Evolutionary conservation across 2,888 invertebrate genomes (phyloP), one percentile per base, ranked within the genome.

Genomic region (Pocota personata): DNA sequence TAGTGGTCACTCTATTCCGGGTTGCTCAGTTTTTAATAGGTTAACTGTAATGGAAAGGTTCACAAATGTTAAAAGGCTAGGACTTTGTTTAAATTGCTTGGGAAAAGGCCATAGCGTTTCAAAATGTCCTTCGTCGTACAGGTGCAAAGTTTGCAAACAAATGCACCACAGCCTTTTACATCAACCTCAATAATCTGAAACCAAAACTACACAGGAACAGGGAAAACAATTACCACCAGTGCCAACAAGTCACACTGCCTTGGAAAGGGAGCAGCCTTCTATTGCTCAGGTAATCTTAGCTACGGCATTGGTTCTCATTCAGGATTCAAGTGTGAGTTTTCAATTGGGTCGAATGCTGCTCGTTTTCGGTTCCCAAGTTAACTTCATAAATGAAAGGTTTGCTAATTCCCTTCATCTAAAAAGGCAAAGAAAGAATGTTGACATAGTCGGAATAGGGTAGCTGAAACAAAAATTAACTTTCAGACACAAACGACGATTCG

Each of bases 241-340:
- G 2, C 4, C 52, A 16, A 10, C 16, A 52, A 19, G 2, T 6
- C 21, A 52, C 12, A 12, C 69, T 10, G 69, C 69, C 7, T 14
- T 43, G n/a, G 55, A 69, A 30, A 69, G 4, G 12, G 40, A 27
- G n/a, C 21, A 16, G 3, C 1, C 5, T 14, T 19, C 40, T 1
- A 8, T n/a, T 0, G 16, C n/a, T 0, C 37, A 43, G 37, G 67
- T 87, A 0, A 62, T 88, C 7, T 66, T 88, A 10, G 87, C 84
- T n/a, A 88, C 84, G 5, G 87, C 88, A 10, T 19, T 83, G 46
- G 69, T 88, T 35, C 24, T 73, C 0, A 79, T 88, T 19, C 67
- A 71, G 2, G 75, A 88, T 43, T 48, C 64, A 7, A 19, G 52
- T 14, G 77, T 71, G 10, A 27, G 30, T 10, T 80, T 75, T 14